A percentile compares a stretch with the other conserved stretches of the same genome.
These are phyloP conservation scores for Epinotia nisella DNA, from an alignment of 2,888 invertebrate genomes.

Conservation along the genomic window DNA sequence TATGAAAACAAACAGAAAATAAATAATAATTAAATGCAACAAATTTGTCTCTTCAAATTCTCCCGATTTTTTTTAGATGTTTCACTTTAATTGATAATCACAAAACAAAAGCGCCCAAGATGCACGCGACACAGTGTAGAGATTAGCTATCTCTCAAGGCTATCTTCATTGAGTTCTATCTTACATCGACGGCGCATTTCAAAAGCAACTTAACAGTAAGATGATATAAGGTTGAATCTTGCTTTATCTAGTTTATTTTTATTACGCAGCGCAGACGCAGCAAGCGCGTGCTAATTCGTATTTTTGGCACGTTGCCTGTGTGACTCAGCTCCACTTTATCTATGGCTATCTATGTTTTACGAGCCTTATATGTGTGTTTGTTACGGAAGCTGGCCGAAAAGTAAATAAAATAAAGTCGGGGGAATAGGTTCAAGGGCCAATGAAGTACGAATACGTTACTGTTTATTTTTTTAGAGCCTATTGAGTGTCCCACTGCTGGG, in stretches of 20 bases:
- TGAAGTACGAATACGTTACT: not conserved
- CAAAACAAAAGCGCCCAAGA: conserved; percentile 20
- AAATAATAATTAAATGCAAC: too few species aligned
- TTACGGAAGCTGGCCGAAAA: conserved; percentile 16
- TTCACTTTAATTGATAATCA: conserved; percentile 7
- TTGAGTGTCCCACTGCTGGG: too few species aligned
- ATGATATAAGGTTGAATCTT: conserved; percentile 20
- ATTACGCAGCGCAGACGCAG: conserved; percentile 44
- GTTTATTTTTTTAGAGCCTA: too few species aligned
- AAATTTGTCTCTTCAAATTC: too few species aligned
- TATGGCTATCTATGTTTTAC: conserved; percentile 19
- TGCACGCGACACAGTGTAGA: conserved; percentile 41
- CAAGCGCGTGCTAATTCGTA: conserved; percentile 59
- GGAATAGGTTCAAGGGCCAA: conserved; percentile 1
- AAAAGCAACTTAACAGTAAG: conserved; percentile 37
- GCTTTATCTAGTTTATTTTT: conserved; percentile 5
- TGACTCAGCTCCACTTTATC: conserved; percentile 22
- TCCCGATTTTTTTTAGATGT: not conserved
- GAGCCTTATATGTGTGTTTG: conserved; percentile 17
- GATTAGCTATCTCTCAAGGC: conserved; percentile 54
- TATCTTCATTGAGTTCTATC: conserved; percentile 55
- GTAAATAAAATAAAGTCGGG: not conserved
- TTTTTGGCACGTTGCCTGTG: conserved; percentile 53
- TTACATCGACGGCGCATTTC: conserved; percentile 49
- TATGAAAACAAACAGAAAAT: too few species aligned